Percentiles rank a stretch among this genome's conserved stretches.
These are phyloP conservation scores for Meliscaeva auricollis DNA, from an alignment of 2,888 invertebrate genomes.

Conservation along the genomic window DNA sequence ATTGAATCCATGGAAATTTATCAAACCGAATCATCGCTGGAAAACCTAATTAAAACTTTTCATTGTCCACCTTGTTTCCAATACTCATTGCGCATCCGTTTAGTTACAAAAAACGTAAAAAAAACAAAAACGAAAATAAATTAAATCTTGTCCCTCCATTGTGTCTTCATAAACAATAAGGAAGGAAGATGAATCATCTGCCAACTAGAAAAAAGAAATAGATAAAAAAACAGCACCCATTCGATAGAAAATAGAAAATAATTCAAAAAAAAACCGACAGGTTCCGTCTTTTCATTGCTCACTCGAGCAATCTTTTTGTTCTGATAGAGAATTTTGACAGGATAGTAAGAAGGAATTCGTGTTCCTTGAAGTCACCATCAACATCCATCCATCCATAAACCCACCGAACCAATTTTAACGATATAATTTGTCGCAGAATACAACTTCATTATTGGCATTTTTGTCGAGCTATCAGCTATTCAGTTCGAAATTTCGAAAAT, in stretches of 20 bases:
- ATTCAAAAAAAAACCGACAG: conserved; percentile 43
- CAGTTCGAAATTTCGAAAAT: conserved; percentile 38
- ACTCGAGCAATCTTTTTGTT: conserved; percentile 28
- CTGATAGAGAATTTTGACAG: conserved; percentile 32
- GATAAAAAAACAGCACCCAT: not conserved
- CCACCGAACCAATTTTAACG: conserved; percentile 43
- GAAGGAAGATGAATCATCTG: conserved; percentile 4
- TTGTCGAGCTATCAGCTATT: conserved; percentile 36
- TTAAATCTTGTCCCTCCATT: conserved; percentile 48
- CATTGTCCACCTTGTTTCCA: conserved; percentile 27
- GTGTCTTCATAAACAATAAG: conserved; percentile 30
- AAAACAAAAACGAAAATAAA: conserved; percentile 39
- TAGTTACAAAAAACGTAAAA: conserved; percentile 34
- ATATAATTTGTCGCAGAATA: conserved; percentile 62
- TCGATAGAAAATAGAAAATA: conserved; percentile 33
- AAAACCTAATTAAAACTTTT: conserved; percentile 62
- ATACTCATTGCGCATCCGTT: conserved; percentile 28
- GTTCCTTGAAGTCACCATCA: conserved; percentile 23
- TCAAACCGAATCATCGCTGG: conserved; percentile 29
- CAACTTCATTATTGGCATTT: conserved; percentile 45
- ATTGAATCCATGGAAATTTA: not conserved
- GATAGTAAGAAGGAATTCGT: not conserved
- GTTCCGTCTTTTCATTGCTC: conserved; percentile 32
- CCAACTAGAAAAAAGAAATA: not conserved
- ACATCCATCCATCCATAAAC: not conserved